phyloP scores from a whole-genome alignment of 2,888 invertebrate species.

The Notodonta dromedarius region DNA sequence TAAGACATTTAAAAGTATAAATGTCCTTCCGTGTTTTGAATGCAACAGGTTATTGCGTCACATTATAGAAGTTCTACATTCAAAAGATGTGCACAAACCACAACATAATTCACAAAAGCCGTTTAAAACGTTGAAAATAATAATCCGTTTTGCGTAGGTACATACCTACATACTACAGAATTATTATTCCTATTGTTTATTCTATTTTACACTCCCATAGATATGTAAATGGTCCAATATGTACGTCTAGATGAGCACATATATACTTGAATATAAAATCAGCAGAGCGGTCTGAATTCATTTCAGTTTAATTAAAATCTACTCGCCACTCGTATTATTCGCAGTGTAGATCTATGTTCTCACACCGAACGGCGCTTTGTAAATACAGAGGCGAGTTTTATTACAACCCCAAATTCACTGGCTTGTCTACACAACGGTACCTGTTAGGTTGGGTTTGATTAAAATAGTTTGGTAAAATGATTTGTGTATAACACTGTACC shows the following conservation, averaged over 20 bases:
- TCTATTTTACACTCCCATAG: neutral
- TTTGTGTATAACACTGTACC: neutral
- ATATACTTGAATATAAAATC: slow-evolving; percentile 4
- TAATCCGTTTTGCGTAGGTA: too few relatives aligned
- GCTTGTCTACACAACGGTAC: neutral
- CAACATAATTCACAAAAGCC: too few relatives aligned
- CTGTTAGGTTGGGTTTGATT: neutral
- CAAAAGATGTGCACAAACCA: too few relatives aligned
- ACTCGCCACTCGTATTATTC: slow-evolving; percentile 12
- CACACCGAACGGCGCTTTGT: slow-evolving; percentile 10
- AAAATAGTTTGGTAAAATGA: neutral
- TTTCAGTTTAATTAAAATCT: slow-evolving; percentile 15
- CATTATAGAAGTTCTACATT: too few relatives aligned
- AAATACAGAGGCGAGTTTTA: slow-evolving; percentile 13
- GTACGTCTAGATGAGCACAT: neutral
- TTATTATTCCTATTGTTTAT: too few relatives aligned
- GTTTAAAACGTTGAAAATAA: too few relatives aligned
- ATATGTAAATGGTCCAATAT: neutral
- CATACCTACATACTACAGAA: too few relatives aligned
- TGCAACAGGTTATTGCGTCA: neutral
- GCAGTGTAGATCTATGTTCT: slow-evolving; percentile 9
- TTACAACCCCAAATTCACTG: slow-evolving; percentile 3
- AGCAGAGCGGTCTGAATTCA: slow-evolving; percentile 1
- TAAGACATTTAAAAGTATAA: slow-evolving; percentile 9
- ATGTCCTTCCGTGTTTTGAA: neutral